These are phyloP conservation scores for Collichthys lucidus DNA, from an alignment of 2,113 vertebrate species.

Conservation along the genomic window DNA sequence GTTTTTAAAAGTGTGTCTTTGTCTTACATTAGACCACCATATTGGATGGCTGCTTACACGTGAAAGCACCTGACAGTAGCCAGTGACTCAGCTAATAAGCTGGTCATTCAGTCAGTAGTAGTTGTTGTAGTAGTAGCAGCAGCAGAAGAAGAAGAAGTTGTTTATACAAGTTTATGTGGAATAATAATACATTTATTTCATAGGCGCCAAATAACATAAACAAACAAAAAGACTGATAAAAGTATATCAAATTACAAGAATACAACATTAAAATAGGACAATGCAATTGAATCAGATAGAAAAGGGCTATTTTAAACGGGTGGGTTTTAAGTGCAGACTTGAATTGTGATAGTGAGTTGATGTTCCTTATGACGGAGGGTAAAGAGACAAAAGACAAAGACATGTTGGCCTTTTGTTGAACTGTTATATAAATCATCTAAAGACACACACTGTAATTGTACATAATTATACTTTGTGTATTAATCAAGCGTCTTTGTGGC, in stretches of 20 bases:
- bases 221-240: no score
- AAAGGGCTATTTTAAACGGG: no score
- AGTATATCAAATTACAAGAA: no score
- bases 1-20: constrained; percentile 13
- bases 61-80: background rate
- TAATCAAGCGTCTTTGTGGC: background rate
- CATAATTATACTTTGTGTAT: background rate
- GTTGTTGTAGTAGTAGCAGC: no score
- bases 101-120: background rate
- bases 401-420: background rate
- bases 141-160: background rate
- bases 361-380: no score
- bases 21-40: background rate
- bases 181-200: no score
- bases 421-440: background rate
- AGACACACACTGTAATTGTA: background rate
- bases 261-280: no score
- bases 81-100: constrained; percentile 44
- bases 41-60: background rate
- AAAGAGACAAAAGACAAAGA: background rate
- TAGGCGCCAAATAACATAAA: no score
- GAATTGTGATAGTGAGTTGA: no score
- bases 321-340: no score
- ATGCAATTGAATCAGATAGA: no score
- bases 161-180: background rate